phyloP scores from a whole-genome alignment of 2,888 invertebrate genomes.

The Synergus umbraculus region DNA sequence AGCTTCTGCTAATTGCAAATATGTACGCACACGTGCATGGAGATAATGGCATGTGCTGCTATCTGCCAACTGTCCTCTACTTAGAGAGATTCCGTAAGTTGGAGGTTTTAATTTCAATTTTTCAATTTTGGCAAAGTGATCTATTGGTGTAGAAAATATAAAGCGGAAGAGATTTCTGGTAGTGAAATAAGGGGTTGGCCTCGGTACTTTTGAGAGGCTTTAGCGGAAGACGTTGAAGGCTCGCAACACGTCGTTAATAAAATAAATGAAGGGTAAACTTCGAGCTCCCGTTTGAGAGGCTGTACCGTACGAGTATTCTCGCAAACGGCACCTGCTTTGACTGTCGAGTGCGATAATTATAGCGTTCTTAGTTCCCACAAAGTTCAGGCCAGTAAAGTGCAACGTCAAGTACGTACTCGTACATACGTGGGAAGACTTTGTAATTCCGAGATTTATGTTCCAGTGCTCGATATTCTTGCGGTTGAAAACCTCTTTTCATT shows the following conservation, averaged over 20 bases:
- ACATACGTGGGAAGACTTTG: constrained; percentile 17
- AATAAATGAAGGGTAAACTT: constrained; percentile 38
- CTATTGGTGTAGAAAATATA: no score
- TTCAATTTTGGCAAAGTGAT: background rate
- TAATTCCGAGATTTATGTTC: constrained; percentile 7
- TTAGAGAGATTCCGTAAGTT: constrained; percentile 74
- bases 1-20: constrained; percentile 58
- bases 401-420: constrained; percentile 36
- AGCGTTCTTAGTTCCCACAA: constrained; percentile 15
- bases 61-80: constrained; percentile 72
- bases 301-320: constrained; percentile 11
- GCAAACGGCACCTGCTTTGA: constrained; percentile 39
- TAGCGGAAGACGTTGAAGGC: background rate
- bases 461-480: background rate
- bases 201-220: background rate
- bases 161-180: background rate
- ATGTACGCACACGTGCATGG: constrained; percentile 75
- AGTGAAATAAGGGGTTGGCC: background rate
- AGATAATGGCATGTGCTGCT: constrained; percentile 75
- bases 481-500: background rate
- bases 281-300: constrained; percentile 2
- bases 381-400: constrained; percentile 22
- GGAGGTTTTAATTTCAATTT: background rate
- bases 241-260: constrained; percentile 39
- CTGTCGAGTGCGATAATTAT: constrained; percentile 32